Percentiles rank a stretch among this genome's conserved stretches.
Conservation (phyloP, 1,140 invertebrate species). For the Zaprionus tsacasi region DNA sequence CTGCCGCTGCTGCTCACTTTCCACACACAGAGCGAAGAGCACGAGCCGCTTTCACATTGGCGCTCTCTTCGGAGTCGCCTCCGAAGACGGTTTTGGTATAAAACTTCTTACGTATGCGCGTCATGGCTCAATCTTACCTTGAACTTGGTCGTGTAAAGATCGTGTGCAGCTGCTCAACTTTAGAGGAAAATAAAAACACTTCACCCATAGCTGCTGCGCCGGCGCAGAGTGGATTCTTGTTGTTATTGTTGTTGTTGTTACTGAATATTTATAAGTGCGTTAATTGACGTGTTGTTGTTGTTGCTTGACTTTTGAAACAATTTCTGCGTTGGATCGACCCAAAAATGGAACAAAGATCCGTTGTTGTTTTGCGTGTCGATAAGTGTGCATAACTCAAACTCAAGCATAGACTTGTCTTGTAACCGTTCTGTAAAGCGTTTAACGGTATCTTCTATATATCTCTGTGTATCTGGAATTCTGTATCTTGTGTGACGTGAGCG, state of each 20-base stretch:
- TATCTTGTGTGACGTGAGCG: constrained; percentile 30
- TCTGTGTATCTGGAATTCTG: constrained; percentile 2
- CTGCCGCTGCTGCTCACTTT: constrained; percentile 53
- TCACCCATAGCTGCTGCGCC: constrained; percentile 7
- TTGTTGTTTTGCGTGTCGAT: constrained; percentile 66
- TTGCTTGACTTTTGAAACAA: constrained; percentile 3
- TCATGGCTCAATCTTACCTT: constrained; percentile 84
- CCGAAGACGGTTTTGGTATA: constrained; percentile 66
- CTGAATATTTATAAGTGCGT: constrained; percentile 45
- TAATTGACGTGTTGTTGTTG: constrained; percentile 17
- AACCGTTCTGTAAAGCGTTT: constrained; percentile 37
- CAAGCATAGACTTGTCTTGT: constrained; percentile 37
- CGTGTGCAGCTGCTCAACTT: constrained; percentile 17
- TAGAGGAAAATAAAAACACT: not conserved
- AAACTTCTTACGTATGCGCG: constrained; percentile 84
- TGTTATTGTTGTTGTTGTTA: not conserved
- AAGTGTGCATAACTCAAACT: constrained; percentile 63
- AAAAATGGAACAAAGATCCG: constrained; percentile 74
- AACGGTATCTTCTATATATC: constrained; percentile 38
- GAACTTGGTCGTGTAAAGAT: constrained; percentile 82
- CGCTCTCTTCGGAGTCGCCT: constrained; percentile 48
- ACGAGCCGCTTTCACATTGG: constrained; percentile 63
- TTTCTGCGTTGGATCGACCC: not conserved
- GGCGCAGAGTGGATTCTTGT: constrained; percentile 14
- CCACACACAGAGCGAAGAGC: constrained; percentile 60